A percentile compares a stretch with the other conserved stretches of the same genome.
Evolutionary conservation across 2,797 vertebrate genomes (phyloP).

Genomic region (Lagorchestes hirsutus): DNA sequence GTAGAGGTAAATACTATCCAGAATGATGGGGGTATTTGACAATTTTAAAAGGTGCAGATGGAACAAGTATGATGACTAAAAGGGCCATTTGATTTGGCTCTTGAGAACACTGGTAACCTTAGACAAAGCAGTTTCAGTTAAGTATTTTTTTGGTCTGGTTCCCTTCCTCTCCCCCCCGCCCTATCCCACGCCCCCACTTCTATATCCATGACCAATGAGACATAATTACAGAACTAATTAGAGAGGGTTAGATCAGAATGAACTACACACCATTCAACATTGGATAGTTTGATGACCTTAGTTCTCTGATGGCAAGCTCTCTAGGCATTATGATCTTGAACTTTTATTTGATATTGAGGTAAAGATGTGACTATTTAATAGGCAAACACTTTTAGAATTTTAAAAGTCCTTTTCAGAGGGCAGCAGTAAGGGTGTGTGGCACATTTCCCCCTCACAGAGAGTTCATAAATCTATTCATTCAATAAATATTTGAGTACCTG

Average conservation of each 20-base stretch:
- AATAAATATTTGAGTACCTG: slow-evolving; percentile 39
- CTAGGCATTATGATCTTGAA: slow-evolving; percentile 28
- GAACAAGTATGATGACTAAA: not conserved
- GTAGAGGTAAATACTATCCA: not conserved
- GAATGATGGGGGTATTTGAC: not conserved
- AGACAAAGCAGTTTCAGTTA: not conserved
- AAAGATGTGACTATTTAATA: not conserved
- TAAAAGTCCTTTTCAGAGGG: slow-evolving; percentile 20
- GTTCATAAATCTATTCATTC: not conserved
- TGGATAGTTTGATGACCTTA: not conserved
- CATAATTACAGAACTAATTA: not conserved
- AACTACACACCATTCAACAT: not conserved
- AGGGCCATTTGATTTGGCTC: not conserved
- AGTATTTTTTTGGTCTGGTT: not conserved
- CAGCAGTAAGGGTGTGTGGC: not conserved
- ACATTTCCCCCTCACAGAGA: slow-evolving; percentile 3
- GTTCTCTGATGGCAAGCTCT: slow-evolving; percentile 35
- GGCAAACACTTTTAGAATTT: not conserved
- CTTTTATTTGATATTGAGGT: slow-evolving; percentile 24
- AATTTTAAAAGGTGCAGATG: not conserved
- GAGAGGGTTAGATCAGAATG: not conserved
- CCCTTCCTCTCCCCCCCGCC: not conserved
- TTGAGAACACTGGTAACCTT: not conserved
- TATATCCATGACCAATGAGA: not conserved
- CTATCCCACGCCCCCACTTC: not conserved